Evolutionary conservation across 2,113 vertebrate species (phyloP).

Genomic region (Podilymbus podiceps): DNA sequence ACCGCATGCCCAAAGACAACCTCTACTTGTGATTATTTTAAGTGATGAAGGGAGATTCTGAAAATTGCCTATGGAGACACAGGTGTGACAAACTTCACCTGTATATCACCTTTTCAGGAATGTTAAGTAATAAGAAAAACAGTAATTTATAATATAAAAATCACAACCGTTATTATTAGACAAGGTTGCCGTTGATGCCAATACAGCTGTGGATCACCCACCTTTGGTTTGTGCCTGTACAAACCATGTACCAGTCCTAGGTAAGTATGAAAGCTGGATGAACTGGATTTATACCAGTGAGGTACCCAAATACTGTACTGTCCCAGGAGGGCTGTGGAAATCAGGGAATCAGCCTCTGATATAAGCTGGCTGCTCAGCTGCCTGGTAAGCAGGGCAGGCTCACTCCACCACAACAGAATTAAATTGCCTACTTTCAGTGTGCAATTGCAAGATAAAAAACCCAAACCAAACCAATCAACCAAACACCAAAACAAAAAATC

Average conservation of each 20-base stretch:
- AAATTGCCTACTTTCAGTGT: background rate
- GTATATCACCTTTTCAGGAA: background rate
- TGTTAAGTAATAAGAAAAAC: background rate
- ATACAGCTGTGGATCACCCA: background rate
- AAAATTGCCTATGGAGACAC: background rate
- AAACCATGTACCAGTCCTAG: background rate
- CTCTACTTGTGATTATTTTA: background rate
- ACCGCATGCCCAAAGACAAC: background rate
- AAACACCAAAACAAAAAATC: background rate
- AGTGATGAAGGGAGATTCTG: background rate
- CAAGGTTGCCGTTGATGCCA: background rate
- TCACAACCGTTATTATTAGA: background rate
- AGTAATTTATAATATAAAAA: background rate
- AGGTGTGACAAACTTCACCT: background rate
- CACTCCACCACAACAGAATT: background rate
- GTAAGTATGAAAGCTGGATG: background rate
- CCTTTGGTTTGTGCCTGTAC: background rate
- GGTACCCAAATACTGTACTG: background rate
- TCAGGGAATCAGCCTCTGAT: background rate
- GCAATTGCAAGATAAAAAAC: background rate
- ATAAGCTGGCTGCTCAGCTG: background rate
- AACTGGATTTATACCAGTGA: background rate
- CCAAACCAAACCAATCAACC: background rate
- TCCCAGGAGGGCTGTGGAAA: background rate
- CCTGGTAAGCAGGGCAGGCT: background rate